Percentiles rank a stretch among this genome's conserved stretches.
These are phyloP conservation scores for Aegithalos caudatus DNA, from an alignment of 2,113 vertebrate genomes.

Conservation along the genomic window DNA sequence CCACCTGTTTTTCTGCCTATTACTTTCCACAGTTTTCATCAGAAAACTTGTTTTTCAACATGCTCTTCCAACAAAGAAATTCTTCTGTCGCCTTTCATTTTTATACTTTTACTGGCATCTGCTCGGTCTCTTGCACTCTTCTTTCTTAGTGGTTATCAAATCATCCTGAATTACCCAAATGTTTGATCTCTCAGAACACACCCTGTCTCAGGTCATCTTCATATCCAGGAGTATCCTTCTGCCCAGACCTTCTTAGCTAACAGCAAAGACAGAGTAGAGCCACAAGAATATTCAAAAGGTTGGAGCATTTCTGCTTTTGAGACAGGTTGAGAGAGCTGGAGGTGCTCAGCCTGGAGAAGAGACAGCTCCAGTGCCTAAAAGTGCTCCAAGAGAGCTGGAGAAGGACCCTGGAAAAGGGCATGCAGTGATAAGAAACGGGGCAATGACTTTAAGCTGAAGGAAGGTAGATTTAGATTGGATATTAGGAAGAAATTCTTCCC, in stretches of 20 bases:
- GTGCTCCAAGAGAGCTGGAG: background rate
- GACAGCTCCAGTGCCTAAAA: background rate
- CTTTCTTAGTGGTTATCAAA: background rate
- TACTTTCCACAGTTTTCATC: background rate
- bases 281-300: rapidly evolving
- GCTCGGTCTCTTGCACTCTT: background rate
- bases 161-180: background rate
- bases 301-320: background rate
- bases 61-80: background rate
- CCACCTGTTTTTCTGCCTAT: background rate
- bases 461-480: background rate
- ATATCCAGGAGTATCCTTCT: background rate
- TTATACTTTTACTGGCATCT: background rate
- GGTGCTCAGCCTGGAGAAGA: background rate
- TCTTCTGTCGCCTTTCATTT: background rate
- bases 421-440: background rate
- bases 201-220: background rate
- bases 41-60: background rate
- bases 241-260: background rate
- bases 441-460: background rate
- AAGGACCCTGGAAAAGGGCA: background rate
- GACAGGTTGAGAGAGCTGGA: background rate
- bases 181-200: background rate
- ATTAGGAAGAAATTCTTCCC: background rate
- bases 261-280: background rate